Evolutionary conservation across 1,140 invertebrate genomes (phyloP), one percentile per base, ranked within the genome.

Genomic region (Zaprionus tsacasi): DNA sequence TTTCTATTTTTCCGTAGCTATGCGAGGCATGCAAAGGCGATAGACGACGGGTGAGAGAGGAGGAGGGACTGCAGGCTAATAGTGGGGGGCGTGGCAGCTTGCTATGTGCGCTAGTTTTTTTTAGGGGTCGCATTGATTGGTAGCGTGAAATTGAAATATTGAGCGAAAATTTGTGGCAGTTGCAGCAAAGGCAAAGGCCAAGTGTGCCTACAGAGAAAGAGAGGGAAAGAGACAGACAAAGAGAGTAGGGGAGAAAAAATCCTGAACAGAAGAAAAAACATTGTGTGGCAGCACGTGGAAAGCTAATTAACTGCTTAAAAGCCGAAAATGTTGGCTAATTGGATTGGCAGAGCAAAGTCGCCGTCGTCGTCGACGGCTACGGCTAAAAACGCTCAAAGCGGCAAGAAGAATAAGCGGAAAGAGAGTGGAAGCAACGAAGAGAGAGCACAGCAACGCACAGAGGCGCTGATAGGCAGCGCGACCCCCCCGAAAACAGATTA

Each of bases 101-200:
- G 40, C 36, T 38, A 38, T 38, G 56, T 15, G 33, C 15, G 55
- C 10, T 15, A 50, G 36, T n/a, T n/a, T n/a, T 40, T 60, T 76
- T 67, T 72, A 66, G 70, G 45, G 68, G 55, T 74, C 64, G 79
- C 70, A 83, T 88, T 87, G 82, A 87, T 88, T 88, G 83, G 72
- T 83, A 83, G 68, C 80, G 80, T 70, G 69, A 87, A 87, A 87
- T 82, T 88, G 83, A 87, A 87, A 80, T 87, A 88, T 87, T 83
- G 80, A 83, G 80, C 73, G 68, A 75, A 61, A 61, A 70, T 88
- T 78, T 68, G 80, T 70, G 61, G 73, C 59, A 79, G 77, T 80
- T 80, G 35, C 30, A 52, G 30, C 64, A 79, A 81, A 66, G 71
- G 35, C 27, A 43, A 59, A 64, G 69, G 6, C 21, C 61, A 55